phyloP scores from a whole-genome alignment of 2,888 invertebrate genomes.

The Drosophila lutescens region DNA sequence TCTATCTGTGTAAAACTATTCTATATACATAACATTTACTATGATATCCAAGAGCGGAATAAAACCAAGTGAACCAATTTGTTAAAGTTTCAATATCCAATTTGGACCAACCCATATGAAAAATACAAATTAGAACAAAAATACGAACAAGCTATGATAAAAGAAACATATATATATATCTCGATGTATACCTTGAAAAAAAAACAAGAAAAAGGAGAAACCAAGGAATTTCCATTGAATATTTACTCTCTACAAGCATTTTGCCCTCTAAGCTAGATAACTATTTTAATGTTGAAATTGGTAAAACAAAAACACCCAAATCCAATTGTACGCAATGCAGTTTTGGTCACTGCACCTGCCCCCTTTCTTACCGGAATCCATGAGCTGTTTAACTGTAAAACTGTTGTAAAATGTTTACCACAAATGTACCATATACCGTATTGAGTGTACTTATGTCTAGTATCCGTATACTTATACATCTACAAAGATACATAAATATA shows the following conservation, averaged over 20 bases:
- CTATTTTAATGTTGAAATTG: slow-evolving; percentile 65
- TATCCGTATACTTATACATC: slow-evolving; percentile 41
- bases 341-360: slow-evolving; percentile 24
- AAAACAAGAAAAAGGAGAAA: slow-evolving; percentile 40
- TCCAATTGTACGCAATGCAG: slow-evolving; percentile 38
- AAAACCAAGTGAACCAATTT: slow-evolving; percentile 61
- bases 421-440: slow-evolving; percentile 43
- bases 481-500: slow-evolving; percentile 39
- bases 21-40: slow-evolving; percentile 12
- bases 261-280: slow-evolving; percentile 42
- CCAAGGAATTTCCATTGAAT: slow-evolving; percentile 49
- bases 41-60: slow-evolving; percentile 17
- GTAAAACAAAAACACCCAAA: slow-evolving; percentile 43
- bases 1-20: slow-evolving; percentile 19
- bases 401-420: slow-evolving; percentile 68
- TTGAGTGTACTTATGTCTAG: slow-evolving; percentile 56
- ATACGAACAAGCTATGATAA: slow-evolving; percentile 49
- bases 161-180: slow-evolving; percentile 35
- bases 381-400: slow-evolving; percentile 62
- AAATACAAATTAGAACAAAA: slow-evolving; percentile 24
- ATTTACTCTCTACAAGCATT: slow-evolving; percentile 63
- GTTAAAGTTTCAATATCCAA: slow-evolving; percentile 67
- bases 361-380: slow-evolving; percentile 36
- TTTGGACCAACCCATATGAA: slow-evolving; percentile 65
- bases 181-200: slow-evolving; percentile 50